Evolutionary conservation across 1,140 invertebrate species (phyloP).

Genomic region (Argopecten irradians): DNA sequence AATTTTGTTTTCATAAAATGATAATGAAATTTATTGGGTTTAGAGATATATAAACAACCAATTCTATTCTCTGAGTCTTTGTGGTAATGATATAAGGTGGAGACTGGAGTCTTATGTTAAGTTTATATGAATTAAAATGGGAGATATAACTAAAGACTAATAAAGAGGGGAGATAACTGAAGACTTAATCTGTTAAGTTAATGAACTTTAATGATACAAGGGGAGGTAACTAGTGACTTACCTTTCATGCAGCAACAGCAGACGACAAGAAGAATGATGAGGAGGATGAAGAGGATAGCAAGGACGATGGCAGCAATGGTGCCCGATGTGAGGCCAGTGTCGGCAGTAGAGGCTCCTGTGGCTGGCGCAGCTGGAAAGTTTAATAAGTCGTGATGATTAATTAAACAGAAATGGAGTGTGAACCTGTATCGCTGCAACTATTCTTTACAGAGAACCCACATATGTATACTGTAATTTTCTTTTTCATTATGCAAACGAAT

Average conservation of each 20-base stretch:
- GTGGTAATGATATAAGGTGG: too few species aligned
- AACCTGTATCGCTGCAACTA: not conserved
- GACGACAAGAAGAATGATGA: constrained; percentile 35
- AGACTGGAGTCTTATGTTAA: too few species aligned
- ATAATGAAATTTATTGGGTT: too few species aligned
- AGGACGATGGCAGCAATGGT: constrained; percentile 46
- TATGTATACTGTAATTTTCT: not conserved
- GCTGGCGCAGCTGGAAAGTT: not conserved
- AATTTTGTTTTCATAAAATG: too few species aligned
- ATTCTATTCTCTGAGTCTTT: too few species aligned
- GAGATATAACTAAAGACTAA: too few species aligned
- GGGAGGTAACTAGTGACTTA: not conserved
- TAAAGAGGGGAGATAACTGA: too few species aligned
- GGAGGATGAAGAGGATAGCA: constrained; percentile 40
- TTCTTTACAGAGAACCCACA: not conserved
- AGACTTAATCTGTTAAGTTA: too few species aligned
- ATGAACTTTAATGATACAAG: too few species aligned
- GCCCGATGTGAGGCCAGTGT: constrained; percentile 33
- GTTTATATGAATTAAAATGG: too few species aligned
- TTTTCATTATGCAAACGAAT: not conserved
- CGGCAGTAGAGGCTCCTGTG: constrained; percentile 30
- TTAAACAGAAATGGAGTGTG: not conserved
- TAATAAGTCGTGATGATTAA: not conserved
- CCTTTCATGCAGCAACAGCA: constrained; percentile 43
- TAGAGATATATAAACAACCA: too few species aligned